These are phyloP conservation scores for Dasysyrphus albostriatus DNA, from an alignment of 2,888 invertebrate genomes.

Conservation along the genomic window DNA sequence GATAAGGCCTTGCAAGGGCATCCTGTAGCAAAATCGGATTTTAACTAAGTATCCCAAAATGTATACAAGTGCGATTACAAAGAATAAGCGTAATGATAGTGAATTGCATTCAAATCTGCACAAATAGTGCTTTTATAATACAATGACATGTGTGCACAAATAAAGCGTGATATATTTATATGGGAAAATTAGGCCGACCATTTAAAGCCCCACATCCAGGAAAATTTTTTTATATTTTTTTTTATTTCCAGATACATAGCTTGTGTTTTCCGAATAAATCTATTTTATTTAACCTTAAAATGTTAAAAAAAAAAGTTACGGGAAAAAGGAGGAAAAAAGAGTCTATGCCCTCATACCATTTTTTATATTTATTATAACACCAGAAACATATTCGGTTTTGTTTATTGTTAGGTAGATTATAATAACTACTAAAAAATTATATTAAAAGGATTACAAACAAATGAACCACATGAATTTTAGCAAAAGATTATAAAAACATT, in stretches of 20 bases:
- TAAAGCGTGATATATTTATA: conserved; percentile 61
- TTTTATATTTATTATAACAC: conserved; percentile 41
- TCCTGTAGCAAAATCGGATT: conserved; percentile 67
- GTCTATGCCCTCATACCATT: conserved; percentile 31
- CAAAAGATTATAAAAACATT: neutral
- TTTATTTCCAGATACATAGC: conserved; percentile 37
- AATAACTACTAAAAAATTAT: conserved; percentile 10
- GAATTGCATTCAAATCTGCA: conserved; percentile 45
- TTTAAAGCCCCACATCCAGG: conserved; percentile 65
- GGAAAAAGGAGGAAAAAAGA: conserved; percentile 17
- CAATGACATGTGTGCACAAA: conserved; percentile 68
- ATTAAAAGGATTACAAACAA: conserved; percentile 18
- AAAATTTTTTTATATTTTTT: conserved; percentile 46
- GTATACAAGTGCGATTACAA: conserved; percentile 58
- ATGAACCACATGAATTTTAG: neutral
- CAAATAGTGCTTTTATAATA: conserved; percentile 38
- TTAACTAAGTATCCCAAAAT: conserved; percentile 57
- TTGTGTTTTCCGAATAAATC: conserved; percentile 67
- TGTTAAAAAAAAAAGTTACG: conserved; percentile 18
- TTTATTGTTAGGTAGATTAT: conserved; percentile 42
- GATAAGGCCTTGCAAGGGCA: conserved; percentile 37
- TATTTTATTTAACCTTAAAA: conserved; percentile 25
- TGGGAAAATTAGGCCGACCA: conserved; percentile 37
- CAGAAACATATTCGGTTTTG: conserved; percentile 47
- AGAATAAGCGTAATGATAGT: conserved; percentile 65